phyloP scores from a whole-genome alignment of 2,888 invertebrate species.

The Stenodera caucasica region DNA sequence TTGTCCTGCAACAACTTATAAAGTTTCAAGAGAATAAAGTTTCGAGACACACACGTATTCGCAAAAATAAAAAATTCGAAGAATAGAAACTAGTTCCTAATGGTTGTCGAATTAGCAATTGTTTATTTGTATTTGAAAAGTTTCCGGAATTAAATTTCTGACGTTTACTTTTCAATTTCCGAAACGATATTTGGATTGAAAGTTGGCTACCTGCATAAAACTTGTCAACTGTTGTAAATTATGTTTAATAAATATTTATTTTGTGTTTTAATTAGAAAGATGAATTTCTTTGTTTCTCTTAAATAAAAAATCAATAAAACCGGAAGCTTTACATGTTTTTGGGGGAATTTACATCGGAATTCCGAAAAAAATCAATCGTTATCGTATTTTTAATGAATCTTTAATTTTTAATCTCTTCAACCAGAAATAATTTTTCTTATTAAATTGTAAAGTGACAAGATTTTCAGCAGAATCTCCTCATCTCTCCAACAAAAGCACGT shows the following conservation, averaged over 20 bases:
- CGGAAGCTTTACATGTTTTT: background rate
- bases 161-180: background rate
- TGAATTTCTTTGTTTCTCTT: background rate
- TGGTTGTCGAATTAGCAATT: no score
- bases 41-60: no score
- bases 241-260: background rate
- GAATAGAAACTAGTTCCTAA: no score
- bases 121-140: no score
- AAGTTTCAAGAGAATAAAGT: no score
- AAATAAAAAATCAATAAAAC: background rate
- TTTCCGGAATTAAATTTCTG: no score
- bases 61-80: no score
- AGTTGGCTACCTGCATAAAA: background rate
- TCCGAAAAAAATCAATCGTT: background rate
- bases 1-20: no score
- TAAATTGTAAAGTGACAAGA: background rate
- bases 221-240: background rate
- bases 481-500: background rate
- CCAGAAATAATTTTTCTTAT: background rate
- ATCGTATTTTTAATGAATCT: background rate
- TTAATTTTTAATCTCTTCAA: background rate
- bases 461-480: background rate
- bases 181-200: background rate
- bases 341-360: background rate
- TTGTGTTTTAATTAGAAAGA: background rate